These are phyloP conservation scores for Ptychadena robeensis DNA, from an alignment of 2,797 vertebrate genomes.

Conservation along the genomic window DNA sequence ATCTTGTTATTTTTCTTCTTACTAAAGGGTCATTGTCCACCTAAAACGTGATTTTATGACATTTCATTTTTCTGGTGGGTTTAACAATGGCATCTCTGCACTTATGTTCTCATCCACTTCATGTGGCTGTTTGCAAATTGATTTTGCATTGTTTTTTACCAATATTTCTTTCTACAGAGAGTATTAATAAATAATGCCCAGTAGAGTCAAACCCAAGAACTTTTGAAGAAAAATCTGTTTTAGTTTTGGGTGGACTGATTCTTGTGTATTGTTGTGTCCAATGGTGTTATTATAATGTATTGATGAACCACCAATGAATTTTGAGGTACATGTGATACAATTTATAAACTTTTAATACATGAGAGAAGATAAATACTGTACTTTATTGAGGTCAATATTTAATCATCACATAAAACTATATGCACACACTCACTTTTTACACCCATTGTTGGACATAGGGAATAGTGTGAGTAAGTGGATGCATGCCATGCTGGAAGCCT, in stretches of 20 bases:
- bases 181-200: too few species aligned
- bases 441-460: too few species aligned
- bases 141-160: not conserved
- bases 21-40: not conserved
- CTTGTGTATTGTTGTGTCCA: not conserved
- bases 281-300: not conserved
- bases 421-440: too few species aligned
- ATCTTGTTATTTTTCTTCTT: constrained; percentile 28
- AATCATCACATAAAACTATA: too few species aligned
- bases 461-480: too few species aligned
- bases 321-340: not conserved
- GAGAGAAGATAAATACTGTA: too few species aligned
- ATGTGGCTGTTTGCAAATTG: too few species aligned
- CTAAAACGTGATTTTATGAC: not conserved
- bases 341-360: too few species aligned
- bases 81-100: not conserved
- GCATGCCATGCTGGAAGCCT: too few species aligned
- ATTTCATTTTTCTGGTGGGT: not conserved
- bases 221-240: not conserved
- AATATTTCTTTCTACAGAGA: not conserved
- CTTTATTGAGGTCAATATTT: too few species aligned
- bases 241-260: not conserved
- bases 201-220: not conserved
- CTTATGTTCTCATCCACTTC: not conserved
- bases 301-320: not conserved